A percentile compares a stretch with the other conserved stretches of the same genome.
phyloP scores from a whole-genome alignment of 2,797 vertebrate genomes.

The Cyprinella venusta region DNA sequence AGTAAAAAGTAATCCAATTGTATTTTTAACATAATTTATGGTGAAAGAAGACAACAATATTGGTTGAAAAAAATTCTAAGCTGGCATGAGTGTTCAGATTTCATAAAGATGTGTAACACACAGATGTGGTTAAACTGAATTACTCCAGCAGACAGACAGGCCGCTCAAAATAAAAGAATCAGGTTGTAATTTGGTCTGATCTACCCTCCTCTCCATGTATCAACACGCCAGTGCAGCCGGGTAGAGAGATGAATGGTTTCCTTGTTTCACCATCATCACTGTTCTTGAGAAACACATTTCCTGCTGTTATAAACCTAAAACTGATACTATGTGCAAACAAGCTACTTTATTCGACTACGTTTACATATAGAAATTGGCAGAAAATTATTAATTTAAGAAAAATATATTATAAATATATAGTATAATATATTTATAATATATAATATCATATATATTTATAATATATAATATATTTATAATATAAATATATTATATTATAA shows the following conservation, averaged over 20 bases:
- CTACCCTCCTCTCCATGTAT: slow-evolving; percentile 19
- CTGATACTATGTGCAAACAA: not conserved
- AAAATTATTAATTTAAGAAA: not conserved
- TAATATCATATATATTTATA: no score
- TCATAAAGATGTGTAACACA: not conserved
- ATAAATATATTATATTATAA: no score
- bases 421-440: no score
- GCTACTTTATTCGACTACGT: not conserved
- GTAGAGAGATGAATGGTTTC: slow-evolving; percentile 26
- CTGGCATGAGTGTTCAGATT: not conserved
- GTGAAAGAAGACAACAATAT: not conserved
- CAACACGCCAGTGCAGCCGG: slow-evolving; percentile 17
- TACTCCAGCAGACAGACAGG: not conserved
- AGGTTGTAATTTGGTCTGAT: not conserved
- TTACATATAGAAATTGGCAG: not conserved
- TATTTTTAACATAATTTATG: not conserved
- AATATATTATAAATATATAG: no score
- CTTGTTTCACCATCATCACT: slow-evolving; percentile 19
- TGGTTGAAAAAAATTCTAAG: not conserved
- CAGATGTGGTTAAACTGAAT: not conserved
- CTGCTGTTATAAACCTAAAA: not conserved
- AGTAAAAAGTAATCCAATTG: not conserved
- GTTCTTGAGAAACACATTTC: slow-evolving; percentile 37
- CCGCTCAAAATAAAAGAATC: slow-evolving; percentile 7
- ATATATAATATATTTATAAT: no score